Conservation (phyloP, 2,888 invertebrate species). For the Nebria salina region DNA sequence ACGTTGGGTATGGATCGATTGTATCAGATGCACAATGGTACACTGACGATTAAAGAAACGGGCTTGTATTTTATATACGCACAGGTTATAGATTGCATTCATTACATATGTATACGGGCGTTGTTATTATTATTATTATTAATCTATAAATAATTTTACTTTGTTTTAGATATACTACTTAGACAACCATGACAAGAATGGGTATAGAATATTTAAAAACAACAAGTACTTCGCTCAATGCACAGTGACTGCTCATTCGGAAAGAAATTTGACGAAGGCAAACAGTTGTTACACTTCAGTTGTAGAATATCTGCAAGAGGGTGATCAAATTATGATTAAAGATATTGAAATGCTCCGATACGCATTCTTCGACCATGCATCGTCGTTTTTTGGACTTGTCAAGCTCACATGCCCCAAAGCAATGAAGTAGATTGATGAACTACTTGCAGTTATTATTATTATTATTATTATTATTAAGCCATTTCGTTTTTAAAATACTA, state of each 20-base stretch:
- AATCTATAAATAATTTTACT: conserved; percentile 11
- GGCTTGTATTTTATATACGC: conserved; percentile 83
- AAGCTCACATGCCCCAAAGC: conserved; percentile 70
- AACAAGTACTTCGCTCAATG: conserved; percentile 77
- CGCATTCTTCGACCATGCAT: conserved; percentile 76
- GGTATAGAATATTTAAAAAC: conserved; percentile 76
- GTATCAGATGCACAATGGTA: conserved; percentile 71
- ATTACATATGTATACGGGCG: neutral
- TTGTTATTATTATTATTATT: too few relatives aligned
- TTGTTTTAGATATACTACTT: conserved; percentile 77
- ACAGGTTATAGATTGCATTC: conserved; percentile 64
- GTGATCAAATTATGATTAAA: conserved; percentile 74
- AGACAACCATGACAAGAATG: conserved; percentile 79
- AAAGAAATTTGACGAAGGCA: conserved; percentile 67
- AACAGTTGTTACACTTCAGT: conserved; percentile 81
- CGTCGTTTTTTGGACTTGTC: conserved; percentile 85
- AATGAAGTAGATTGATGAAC: neutral
- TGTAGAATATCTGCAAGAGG: conserved; percentile 70
- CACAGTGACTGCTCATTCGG: conserved; percentile 71
- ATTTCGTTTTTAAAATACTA: too few relatives aligned
- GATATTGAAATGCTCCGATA: conserved; percentile 76
- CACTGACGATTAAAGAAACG: conserved; percentile 73
- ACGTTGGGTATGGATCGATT: conserved; percentile 70
- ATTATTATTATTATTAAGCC: too few relatives aligned
- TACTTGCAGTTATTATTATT: too few relatives aligned